A percentile compares a stretch with the other conserved stretches of the same genome.
Evolutionary conservation across 2,888 invertebrate species (phyloP).

Genomic region (Tortricodes alternella): DNA sequence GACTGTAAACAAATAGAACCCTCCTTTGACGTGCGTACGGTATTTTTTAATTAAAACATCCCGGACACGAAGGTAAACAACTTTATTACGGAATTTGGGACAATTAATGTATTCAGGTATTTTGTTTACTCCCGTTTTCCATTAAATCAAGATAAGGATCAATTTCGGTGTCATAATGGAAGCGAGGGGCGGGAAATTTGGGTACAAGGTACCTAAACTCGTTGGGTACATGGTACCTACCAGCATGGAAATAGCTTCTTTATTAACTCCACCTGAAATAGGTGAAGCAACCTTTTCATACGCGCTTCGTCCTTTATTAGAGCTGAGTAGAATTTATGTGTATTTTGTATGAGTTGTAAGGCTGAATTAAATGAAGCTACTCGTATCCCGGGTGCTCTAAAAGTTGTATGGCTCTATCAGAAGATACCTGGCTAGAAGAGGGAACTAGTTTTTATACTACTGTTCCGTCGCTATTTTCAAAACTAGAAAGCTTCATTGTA

Average conservation of each 20-base stretch:
- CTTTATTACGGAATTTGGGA: slow-evolving; percentile 14
- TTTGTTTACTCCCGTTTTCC: slow-evolving; percentile 12
- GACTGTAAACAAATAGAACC: not conserved
- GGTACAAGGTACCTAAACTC: too few species aligned
- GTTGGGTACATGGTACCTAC: too few species aligned
- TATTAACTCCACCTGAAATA: slow-evolving; percentile 14
- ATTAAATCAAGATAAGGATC: slow-evolving; percentile 11
- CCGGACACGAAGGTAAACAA: slow-evolving; percentile 19
- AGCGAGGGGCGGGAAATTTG: not conserved
- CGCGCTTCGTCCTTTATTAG: slow-evolving; percentile 11
- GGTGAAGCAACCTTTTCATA: slow-evolving; percentile 7
- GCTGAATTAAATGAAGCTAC: not conserved
- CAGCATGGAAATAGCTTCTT: not conserved
- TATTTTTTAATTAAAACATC: slow-evolving; percentile 21
- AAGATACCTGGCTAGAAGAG: too few species aligned
- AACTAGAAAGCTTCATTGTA: too few species aligned
- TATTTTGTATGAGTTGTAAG: slow-evolving; percentile 2
- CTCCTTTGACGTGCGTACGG: slow-evolving; percentile 2
- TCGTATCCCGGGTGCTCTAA: too few species aligned
- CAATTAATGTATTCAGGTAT: slow-evolving; percentile 12
- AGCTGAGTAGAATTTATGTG: slow-evolving; percentile 9
- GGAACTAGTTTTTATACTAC: too few species aligned
- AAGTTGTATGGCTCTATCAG: too few species aligned
- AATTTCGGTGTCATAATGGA: slow-evolving; percentile 7
- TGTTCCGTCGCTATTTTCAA: too few species aligned